Evolutionary conservation across 2,113 vertebrate genomes (phyloP).

Genomic region (Probosciger aterrimus): DNA sequence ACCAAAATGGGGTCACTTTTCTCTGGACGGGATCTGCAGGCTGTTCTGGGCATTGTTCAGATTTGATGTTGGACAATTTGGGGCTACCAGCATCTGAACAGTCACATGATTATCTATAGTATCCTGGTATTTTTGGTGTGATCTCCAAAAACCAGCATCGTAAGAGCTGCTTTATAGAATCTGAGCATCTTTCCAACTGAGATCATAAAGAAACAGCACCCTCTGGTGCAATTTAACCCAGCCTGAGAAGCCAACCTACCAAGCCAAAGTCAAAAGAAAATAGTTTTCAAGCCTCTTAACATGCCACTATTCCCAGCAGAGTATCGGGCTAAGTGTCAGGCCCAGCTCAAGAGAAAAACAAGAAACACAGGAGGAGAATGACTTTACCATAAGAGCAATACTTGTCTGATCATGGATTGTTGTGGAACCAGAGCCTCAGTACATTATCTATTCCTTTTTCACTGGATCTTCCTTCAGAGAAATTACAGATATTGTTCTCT

Average conservation of each 20-base stretch:
- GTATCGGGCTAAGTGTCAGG: background rate
- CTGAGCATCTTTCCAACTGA: background rate
- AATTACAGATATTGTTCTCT: background rate
- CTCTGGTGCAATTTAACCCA: background rate
- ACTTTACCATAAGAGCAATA: background rate
- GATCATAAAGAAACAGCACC: background rate
- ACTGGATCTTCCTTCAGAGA: background rate
- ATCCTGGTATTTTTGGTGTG: background rate
- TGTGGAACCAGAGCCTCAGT: background rate
- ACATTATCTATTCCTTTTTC: background rate
- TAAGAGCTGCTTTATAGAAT: background rate
- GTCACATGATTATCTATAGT: background rate
- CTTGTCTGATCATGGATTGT: background rate
- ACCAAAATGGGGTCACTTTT: background rate
- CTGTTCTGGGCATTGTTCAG: background rate
- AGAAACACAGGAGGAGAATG: background rate
- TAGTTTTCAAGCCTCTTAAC: background rate
- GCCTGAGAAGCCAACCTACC: background rate
- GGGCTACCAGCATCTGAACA: background rate
- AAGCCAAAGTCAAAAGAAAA: background rate
- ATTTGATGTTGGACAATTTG: accelerated
- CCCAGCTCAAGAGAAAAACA: background rate
- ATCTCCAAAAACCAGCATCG: background rate
- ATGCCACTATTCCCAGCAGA: background rate
- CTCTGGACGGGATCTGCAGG: background rate